phyloP scores from a whole-genome alignment of 2,888 invertebrate genomes.

The Thecocarcelia acutangulata region DNA sequence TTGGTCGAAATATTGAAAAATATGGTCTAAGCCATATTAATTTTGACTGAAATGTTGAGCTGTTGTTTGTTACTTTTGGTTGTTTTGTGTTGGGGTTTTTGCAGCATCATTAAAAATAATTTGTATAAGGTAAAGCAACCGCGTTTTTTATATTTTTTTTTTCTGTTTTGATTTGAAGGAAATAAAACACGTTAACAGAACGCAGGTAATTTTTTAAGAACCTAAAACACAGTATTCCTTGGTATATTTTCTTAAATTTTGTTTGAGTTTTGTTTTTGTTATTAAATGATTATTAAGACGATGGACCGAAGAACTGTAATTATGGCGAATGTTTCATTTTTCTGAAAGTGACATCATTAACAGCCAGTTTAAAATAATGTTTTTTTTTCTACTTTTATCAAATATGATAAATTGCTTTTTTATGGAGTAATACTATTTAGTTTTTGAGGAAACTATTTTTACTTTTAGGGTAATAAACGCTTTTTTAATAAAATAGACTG shows the following conservation, averaged over 20 bases:
- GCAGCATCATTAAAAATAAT: slow-evolving; percentile 79
- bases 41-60: slow-evolving; percentile 39
- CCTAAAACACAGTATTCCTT: slow-evolving; percentile 32
- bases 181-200: slow-evolving; percentile 35
- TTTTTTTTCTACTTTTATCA: neutral
- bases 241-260: neutral
- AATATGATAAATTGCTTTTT: slow-evolving; percentile 52
- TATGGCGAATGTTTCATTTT: slow-evolving; percentile 51
- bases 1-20: slow-evolving; percentile 22
- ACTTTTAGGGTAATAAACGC: neutral
- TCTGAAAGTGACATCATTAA: slow-evolving; percentile 62
- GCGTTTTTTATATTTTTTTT: slow-evolving; percentile 35
- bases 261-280: slow-evolving; percentile 8
- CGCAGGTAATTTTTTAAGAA: slow-evolving; percentile 9
- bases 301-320: slow-evolving; percentile 46
- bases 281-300: slow-evolving; percentile 3
- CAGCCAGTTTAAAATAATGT: slow-evolving; percentile 38
- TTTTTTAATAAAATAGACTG: neutral
- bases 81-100: slow-evolving; percentile 68
- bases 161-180: slow-evolving; percentile 12
- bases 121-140: slow-evolving; percentile 71
- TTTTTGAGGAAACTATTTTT: neutral
- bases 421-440: neutral
- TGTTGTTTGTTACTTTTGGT: slow-evolving; percentile 45
- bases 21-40: slow-evolving; percentile 31